Evolutionary conservation across 2,888 invertebrate species (phyloP).

Genomic region (Lepidocyrtoides sp.): DNA sequence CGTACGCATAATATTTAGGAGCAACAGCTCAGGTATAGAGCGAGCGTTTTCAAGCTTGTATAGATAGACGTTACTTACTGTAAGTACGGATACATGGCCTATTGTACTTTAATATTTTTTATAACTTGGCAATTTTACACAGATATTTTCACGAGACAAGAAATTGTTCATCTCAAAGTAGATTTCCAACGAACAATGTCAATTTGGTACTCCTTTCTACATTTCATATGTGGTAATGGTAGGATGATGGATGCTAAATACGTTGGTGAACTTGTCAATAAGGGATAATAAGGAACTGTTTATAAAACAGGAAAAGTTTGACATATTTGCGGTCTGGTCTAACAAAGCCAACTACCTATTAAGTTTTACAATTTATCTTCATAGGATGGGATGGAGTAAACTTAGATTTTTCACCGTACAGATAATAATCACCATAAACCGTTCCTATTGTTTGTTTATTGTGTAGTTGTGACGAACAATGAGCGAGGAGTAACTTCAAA

Average conservation of each 20-base stretch:
- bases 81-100: no score
- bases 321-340: slow-evolving; percentile 2
- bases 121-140: no score
- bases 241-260: background rate
- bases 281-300: slow-evolving; percentile 70
- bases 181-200: slow-evolving; percentile 62
- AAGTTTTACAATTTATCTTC: slow-evolving; percentile 33
- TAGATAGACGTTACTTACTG: no score
- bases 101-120: no score
- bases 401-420: no score
- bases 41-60: background rate
- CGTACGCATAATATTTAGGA: no score
- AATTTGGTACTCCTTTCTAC: slow-evolving; percentile 45
- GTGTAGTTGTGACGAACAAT: background rate
- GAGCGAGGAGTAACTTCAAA: background rate
- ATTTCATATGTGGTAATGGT: background rate
- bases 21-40: no score
- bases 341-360: background rate
- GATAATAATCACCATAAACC: background rate
- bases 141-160: slow-evolving; percentile 3
- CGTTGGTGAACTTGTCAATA: slow-evolving; percentile 55
- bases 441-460: background rate
- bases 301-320: slow-evolving; percentile 65
- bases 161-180: background rate
- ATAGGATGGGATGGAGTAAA: no score